Percentiles rank a stretch among this genome's conserved stretches.
These are phyloP conservation scores for Pomatostomus ruficeps DNA, from an alignment of 2,113 vertebrate species.

Conservation along the genomic window DNA sequence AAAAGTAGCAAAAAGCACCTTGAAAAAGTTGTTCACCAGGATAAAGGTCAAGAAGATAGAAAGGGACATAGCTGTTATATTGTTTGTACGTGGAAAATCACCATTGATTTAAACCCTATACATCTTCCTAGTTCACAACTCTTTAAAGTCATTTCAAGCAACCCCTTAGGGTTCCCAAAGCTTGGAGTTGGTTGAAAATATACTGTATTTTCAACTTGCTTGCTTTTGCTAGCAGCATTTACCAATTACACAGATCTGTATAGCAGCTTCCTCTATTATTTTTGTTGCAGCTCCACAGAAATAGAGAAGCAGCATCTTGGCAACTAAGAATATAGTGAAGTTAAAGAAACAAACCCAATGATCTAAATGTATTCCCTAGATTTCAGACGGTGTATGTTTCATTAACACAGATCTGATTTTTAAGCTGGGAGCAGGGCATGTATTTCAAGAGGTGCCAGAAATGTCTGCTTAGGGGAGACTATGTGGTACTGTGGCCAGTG, in stretches of 20 bases:
- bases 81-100: background rate
- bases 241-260: background rate
- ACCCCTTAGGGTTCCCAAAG: background rate
- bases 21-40: rapidly evolving
- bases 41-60: background rate
- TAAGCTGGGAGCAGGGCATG: background rate
- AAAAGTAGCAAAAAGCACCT: background rate
- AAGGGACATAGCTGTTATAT: background rate
- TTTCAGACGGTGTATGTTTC: background rate
- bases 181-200: background rate
- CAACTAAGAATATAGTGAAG: background rate
- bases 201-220: background rate
- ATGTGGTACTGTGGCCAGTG: background rate
- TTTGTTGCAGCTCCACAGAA: background rate
- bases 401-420: background rate
- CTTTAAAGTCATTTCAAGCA: background rate
- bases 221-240: background rate
- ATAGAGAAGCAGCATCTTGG: background rate
- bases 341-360: background rate
- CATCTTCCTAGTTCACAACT: background rate
- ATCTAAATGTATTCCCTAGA: background rate
- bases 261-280: background rate
- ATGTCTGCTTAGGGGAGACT: background rate
- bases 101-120: background rate
- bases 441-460: background rate